Conservation (phyloP, 2,113 vertebrate genomes). For the Natator depressus region DNA sequence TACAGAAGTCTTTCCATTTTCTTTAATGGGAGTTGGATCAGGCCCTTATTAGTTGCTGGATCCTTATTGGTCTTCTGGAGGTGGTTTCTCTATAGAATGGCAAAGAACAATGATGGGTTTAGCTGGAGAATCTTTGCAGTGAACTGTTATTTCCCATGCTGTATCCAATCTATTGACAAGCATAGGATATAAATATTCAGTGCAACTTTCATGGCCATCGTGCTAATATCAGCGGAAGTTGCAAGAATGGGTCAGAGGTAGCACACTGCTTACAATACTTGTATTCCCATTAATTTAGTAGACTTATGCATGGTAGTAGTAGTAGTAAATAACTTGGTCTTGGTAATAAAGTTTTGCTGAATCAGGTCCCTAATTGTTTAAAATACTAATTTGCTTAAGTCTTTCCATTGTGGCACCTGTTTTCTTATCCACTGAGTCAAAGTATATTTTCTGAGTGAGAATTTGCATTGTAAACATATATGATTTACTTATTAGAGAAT, state of each 20-base stretch:
- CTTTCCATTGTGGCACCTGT: conserved; percentile 4
- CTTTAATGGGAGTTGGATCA: not conserved
- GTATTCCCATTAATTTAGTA: not conserved
- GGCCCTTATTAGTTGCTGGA: too few relatives aligned
- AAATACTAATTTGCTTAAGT: not conserved
- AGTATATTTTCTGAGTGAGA: conserved; percentile 15
- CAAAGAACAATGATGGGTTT: not conserved
- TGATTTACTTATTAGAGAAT: not conserved
- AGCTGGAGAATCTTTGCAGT: not conserved
- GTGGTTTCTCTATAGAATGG: not conserved
- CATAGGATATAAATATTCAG: not conserved
- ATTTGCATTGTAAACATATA: conserved; percentile 36
- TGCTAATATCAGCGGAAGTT: not conserved
- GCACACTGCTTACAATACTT: not conserved
- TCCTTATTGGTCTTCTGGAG: not conserved
- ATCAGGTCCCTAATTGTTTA: not conserved
- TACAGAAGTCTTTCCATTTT: not conserved
- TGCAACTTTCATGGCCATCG: not conserved
- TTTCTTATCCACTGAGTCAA: not conserved
- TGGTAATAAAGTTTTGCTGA: not conserved
- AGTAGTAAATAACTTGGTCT: not conserved
- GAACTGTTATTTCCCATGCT: not conserved
- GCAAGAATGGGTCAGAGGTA: not conserved
- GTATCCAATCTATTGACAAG: fast-evolving
- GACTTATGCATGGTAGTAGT: not conserved